Conservation (phyloP, 2,888 invertebrate genomes). For the Polyommatus icarus region DNA sequence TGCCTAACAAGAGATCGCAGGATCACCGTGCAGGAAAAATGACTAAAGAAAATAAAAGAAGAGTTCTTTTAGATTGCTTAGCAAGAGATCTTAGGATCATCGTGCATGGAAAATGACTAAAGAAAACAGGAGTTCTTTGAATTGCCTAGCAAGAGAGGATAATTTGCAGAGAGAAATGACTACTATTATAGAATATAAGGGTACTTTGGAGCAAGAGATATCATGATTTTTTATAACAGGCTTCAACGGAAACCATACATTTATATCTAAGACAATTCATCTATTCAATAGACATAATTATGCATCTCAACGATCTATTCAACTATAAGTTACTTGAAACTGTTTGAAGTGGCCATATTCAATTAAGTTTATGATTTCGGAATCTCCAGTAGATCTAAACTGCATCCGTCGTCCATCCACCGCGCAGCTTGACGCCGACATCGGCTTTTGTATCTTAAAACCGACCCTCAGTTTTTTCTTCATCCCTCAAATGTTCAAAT, state of each 20-base stretch:
- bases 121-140: no score
- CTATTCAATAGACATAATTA: neutral
- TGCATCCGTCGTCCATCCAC: conserved; percentile 75
- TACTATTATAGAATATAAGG: no score
- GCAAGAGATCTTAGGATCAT: no score
- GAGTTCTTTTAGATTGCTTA: no score
- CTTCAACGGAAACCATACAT: no score
- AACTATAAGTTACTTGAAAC: neutral
- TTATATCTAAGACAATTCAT: neutral
- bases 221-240: no score
- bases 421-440: conserved; percentile 76
- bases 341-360: conserved; percentile 65
- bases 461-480: conserved; percentile 76
- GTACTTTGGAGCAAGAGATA: no score
- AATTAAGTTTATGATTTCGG: conserved; percentile 70
- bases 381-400: conserved; percentile 72
- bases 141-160: no score
- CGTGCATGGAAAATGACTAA: no score
- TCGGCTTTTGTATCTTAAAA: conserved; percentile 72
- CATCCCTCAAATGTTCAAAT: conserved; percentile 78
- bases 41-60: no score
- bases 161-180: no score
- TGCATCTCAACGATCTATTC: neutral
- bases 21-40: no score
- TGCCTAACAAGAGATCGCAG: neutral